phyloP scores from a whole-genome alignment of 2,888 invertebrate species.

The Amblyjoppa proteus region DNA sequence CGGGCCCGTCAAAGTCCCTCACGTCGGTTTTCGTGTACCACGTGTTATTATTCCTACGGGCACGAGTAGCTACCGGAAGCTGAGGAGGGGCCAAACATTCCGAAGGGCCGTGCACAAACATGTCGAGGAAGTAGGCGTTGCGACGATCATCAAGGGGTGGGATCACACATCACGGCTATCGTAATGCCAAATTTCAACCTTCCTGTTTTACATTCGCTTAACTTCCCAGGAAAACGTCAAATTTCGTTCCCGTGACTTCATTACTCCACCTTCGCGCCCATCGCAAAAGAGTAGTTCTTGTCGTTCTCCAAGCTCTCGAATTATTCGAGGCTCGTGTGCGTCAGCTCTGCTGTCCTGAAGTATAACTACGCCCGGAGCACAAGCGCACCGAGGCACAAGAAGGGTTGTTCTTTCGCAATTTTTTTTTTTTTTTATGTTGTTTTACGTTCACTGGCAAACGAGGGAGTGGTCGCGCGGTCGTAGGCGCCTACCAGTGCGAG shows the following conservation, averaged over 20 bases:
- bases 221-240: background rate
- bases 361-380: background rate
- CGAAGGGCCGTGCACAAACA: slow-evolving; percentile 44
- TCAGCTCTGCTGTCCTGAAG: background rate
- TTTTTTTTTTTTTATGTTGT: background rate
- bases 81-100: slow-evolving; percentile 30
- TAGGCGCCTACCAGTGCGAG: slow-evolving; percentile 18
- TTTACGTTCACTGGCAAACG: slow-evolving; percentile 37
- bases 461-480: slow-evolving; percentile 16
- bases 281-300: background rate
- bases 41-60: slow-evolving; percentile 46
- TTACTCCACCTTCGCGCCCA: background rate
- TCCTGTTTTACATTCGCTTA: too few species aligned
- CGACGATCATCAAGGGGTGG: slow-evolving; percentile 43
- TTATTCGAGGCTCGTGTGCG: background rate
- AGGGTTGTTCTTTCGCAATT: slow-evolving; percentile 9
- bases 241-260: background rate
- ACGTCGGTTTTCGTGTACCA: slow-evolving; percentile 1
- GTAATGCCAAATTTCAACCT: background rate
- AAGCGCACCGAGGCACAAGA: background rate
- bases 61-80: slow-evolving; percentile 15
- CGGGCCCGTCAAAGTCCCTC: slow-evolving; percentile 31
- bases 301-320: background rate
- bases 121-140: slow-evolving; percentile 49
- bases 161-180: background rate